These are phyloP conservation scores for Trochalopteron elliotii DNA, from an alignment of 2,113 vertebrate genomes.

Conservation along the genomic window DNA sequence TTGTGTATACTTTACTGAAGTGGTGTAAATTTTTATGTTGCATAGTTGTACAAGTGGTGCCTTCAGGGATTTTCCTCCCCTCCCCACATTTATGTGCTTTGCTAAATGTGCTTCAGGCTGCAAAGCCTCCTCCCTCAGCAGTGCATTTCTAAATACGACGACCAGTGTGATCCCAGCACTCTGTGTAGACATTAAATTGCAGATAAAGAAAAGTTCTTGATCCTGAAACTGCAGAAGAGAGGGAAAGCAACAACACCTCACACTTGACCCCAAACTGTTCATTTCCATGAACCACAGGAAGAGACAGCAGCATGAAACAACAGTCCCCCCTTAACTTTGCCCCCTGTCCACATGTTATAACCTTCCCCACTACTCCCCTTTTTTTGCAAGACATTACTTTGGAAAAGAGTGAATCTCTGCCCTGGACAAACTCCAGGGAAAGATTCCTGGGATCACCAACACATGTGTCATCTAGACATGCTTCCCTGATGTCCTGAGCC, in stretches of 20 bases:
- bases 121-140: background rate
- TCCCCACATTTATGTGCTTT: background rate
- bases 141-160: background rate
- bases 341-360: background rate
- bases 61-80: background rate
- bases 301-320: background rate
- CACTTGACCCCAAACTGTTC: background rate
- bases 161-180: background rate
- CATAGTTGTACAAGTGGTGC: background rate
- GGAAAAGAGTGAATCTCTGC: background rate
- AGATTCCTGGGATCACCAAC: background rate
- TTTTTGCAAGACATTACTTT: background rate
- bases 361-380: background rate
- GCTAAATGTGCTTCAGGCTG: background rate
- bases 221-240: background rate
- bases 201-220: background rate
- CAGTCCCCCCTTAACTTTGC: background rate
- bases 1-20: background rate
- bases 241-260: background rate
- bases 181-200: background rate
- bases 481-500: fast-evolving
- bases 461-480: fast-evolving
- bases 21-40: background rate
- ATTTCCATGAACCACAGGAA: background rate
- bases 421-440: background rate